These are phyloP conservation scores for Troides helena DNA, from an alignment of 2,888 invertebrate genomes.

Conservation along the genomic window DNA sequence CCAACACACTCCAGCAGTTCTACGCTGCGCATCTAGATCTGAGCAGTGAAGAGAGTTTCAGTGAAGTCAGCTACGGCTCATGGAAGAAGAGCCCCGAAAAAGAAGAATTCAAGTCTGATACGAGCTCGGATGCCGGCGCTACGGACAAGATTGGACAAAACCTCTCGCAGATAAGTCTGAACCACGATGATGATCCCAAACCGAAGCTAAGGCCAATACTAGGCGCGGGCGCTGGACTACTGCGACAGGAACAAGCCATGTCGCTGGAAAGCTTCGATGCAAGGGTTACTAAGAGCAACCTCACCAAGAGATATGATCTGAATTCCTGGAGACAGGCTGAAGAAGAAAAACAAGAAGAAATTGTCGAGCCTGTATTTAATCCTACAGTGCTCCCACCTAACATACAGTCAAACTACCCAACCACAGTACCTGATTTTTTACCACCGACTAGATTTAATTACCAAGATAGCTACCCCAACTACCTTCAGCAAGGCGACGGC, in stretches of 20 bases:
- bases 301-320: slow-evolving; percentile 65
- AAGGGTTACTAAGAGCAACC: slow-evolving; percentile 58
- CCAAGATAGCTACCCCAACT: slow-evolving; percentile 51
- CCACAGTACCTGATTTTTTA: slow-evolving; percentile 55
- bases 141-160: slow-evolving; percentile 56
- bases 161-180: slow-evolving; percentile 59
- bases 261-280: slow-evolving; percentile 61
- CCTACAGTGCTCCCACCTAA: slow-evolving; percentile 59
- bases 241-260: slow-evolving; percentile 57
- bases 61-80: slow-evolving; percentile 69
- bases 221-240: slow-evolving; percentile 64
- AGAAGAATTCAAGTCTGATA: slow-evolving; percentile 45
- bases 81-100: slow-evolving; percentile 69
- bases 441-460: slow-evolving; percentile 50
- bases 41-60: slow-evolving; percentile 60
- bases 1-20: slow-evolving; percentile 70
- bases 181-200: slow-evolving; percentile 61
- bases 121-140: slow-evolving; percentile 36
- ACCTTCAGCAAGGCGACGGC: slow-evolving; percentile 70
- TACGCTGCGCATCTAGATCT: slow-evolving; percentile 69
- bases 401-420: slow-evolving; percentile 38
- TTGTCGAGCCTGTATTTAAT: slow-evolving; percentile 52
- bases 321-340: slow-evolving; percentile 70
- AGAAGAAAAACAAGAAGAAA: slow-evolving; percentile 57
- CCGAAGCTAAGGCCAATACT: slow-evolving; percentile 69